A percentile compares a stretch with the other conserved stretches of the same genome.
Conservation (phyloP, 2,113 vertebrate genomes). For the Nematolebias whitei region DNA sequence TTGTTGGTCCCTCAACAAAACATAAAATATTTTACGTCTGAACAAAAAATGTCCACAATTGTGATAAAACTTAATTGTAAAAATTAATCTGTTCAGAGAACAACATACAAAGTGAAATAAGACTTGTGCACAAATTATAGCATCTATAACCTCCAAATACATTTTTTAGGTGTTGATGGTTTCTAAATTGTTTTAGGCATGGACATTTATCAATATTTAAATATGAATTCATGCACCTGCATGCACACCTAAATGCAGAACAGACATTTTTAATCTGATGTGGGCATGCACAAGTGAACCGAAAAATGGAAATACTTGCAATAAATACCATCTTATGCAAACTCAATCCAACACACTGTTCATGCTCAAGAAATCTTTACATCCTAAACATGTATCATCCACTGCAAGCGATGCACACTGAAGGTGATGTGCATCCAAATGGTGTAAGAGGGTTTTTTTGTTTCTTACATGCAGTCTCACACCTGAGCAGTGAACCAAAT, state of each 20-base stretch:
- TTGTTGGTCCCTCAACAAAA: too few relatives aligned
- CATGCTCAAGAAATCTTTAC: slow-evolving; percentile 4
- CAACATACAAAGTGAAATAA: too few relatives aligned
- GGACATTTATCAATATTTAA: not conserved
- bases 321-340: not conserved
- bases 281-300: slow-evolving; percentile 10
- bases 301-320: not conserved
- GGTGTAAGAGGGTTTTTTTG: slow-evolving; percentile 28
- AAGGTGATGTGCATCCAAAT: slow-evolving; percentile 25
- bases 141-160: too few relatives aligned
- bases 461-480: not conserved
- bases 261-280: slow-evolving; percentile 3
- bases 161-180: too few relatives aligned
- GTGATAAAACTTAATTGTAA: too few relatives aligned
- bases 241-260: slow-evolving; percentile 2
- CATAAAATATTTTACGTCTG: too few relatives aligned
- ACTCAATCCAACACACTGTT: not conserved
- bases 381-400: slow-evolving; percentile 16
- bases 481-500: slow-evolving; percentile 25
- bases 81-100: too few relatives aligned
- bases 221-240: not conserved
- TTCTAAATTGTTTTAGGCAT: too few relatives aligned
- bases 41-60: too few relatives aligned
- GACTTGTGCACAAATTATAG: too few relatives aligned
- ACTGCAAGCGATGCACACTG: slow-evolving; percentile 24